Base-by-base conservation (phyloP, 2,113 vertebrate species). In the Ptilorrhoa leucosticta region DNA sequence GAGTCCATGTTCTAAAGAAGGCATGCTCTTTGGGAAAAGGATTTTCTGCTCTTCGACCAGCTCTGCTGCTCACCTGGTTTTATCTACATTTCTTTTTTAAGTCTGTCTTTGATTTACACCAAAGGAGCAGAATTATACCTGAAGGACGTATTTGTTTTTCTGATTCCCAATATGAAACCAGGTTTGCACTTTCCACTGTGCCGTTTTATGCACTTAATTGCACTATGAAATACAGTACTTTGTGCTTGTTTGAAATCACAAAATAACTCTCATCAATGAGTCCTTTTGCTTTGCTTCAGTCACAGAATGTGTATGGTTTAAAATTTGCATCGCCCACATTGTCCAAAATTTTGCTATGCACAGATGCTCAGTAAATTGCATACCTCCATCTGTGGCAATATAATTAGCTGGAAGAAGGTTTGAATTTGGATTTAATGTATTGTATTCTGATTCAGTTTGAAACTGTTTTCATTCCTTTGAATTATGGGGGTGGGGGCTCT, bases 311-410 rank as follows among this genome's bases (percentile, higher is more conserved):
- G 87, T 89, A 87, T 91, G 76, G 85, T 96, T 96, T 96, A 77
- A 70, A 96, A 94, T 84, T 87, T 86, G 18, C 57, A 91, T 86
- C 61, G 81, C 96, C 90, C 77, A 93, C 87, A 1, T 51, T 93
- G 92, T 92, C 97, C 94, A 96, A 96, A 97, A 96, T 97, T 92
- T 94, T 89, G 66, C 68, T 83, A 90, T 83, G 89, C 91, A 93
- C 96, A 96, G 96, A 97, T 97, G 96, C 95, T 97, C 90, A 91
- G 80, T 94, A 96, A 96, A 96, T 92, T 94, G 58, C 95, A 79
- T 60, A 87, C 75, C 72, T 68, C 91, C 94, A 83, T 97, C 94
- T 95, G 96, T 61, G 80, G 58, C 93, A 85, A 89, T 94, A 89
- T 89, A 95, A 96, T 96, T 95, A 93, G 82, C 66, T 83, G 84